A percentile compares a stretch with the other conserved stretches of the same genome.
Evolutionary conservation across 2,797 vertebrate genomes (phyloP).

Genomic region (Rhinatrema bivittatum): DNA sequence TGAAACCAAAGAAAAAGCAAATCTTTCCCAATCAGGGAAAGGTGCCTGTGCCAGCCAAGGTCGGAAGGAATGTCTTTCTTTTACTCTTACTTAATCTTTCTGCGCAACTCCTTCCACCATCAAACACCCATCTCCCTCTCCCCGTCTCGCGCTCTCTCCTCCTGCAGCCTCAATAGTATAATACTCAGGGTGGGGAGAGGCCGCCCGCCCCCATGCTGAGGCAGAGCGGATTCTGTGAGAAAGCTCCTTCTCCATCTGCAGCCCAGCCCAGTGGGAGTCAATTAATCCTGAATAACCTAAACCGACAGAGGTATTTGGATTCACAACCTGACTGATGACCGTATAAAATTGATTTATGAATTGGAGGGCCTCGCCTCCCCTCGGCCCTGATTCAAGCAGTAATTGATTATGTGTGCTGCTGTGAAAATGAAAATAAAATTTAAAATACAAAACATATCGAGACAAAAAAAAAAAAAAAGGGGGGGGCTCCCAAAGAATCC

Average conservation of each 20-base stretch:
- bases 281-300: constrained; percentile 74
- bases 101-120: constrained; percentile 46
- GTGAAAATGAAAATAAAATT: constrained; percentile 66
- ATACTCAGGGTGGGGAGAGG: constrained; percentile 30
- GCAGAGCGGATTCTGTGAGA: constrained; percentile 55
- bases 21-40: constrained; percentile 63
- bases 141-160: constrained; percentile 28
- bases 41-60: constrained; percentile 45
- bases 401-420: constrained; percentile 98
- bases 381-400: constrained; percentile 69
- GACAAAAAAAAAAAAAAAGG: constrained; percentile 61
- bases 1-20: too few relatives aligned
- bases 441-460: constrained; percentile 37
- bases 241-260: constrained; percentile 55
- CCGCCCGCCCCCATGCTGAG: constrained; percentile 52
- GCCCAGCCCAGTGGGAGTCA: constrained; percentile 63
- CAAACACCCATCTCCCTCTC: constrained; percentile 29
- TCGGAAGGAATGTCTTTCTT: constrained; percentile 48
- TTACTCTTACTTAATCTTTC: constrained; percentile 44
- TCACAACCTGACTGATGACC: constrained; percentile 97
- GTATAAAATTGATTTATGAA: constrained; percentile 99
- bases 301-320: constrained; percentile 76
- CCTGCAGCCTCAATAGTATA: constrained; percentile 35
- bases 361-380: constrained; percentile 74
- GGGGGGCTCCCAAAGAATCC: constrained; percentile 34